Evolutionary conservation across 1,140 invertebrate genomes (phyloP).

Genomic region (Geopemphigus sp.): DNA sequence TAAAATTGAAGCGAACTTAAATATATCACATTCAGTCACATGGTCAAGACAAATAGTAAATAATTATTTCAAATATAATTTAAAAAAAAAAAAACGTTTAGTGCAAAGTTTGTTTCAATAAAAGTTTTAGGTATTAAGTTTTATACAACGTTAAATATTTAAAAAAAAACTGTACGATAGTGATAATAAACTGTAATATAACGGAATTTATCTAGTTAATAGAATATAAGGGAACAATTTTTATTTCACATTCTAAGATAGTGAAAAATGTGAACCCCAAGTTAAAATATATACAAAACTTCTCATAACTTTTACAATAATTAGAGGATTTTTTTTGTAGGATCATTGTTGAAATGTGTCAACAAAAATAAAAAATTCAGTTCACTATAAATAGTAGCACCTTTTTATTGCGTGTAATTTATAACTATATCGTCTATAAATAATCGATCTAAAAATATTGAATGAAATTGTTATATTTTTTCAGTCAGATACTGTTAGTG

Average conservation of each 20-base stretch:
- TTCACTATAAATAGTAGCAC: not conserved
- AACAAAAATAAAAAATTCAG: not conserved
- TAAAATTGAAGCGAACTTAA: conserved; percentile 14
- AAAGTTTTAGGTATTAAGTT: too few relatives aligned
- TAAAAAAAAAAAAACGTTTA: too few relatives aligned
- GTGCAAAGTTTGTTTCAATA: too few relatives aligned
- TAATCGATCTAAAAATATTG: not conserved
- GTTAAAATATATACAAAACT: too few relatives aligned
- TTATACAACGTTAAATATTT: too few relatives aligned
- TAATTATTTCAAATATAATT: not conserved
- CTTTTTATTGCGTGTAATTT: not conserved
- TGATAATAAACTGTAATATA: too few relatives aligned
- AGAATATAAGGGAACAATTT: too few relatives aligned
- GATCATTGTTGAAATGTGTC: not conserved
- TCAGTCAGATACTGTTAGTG: conserved; percentile 20
- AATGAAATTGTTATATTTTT: not conserved
- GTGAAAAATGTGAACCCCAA: too few relatives aligned
- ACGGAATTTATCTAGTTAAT: too few relatives aligned
- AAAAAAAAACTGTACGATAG: too few relatives aligned
- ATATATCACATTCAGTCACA: conserved; percentile 8
- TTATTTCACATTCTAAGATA: not conserved
- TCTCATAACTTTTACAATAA: too few relatives aligned
- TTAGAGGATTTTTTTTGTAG: too few relatives aligned
- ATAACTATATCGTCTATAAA: not conserved
- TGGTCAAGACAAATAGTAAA: conserved; percentile 38